Evolutionary conservation across 2,888 invertebrate species (phyloP), one percentile per base, ranked within the genome.

Genomic region (Hydriomena furcata): DNA sequence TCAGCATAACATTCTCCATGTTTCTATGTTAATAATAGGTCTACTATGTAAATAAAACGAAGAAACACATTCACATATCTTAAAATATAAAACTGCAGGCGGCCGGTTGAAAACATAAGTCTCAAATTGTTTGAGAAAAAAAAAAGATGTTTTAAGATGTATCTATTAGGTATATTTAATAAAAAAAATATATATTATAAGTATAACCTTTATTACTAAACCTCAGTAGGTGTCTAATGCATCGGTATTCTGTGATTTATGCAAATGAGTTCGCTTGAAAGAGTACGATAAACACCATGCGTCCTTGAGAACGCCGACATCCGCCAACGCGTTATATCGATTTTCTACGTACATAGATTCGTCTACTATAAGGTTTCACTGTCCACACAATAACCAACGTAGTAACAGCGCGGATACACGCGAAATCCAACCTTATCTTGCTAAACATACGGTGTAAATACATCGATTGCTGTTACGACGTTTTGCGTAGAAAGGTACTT

Each of bases 341-440:
- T 86, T 86, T 84, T 82, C 73, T 71, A 79, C 82, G 79, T 79
- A 84, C 81, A 76, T 79, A 81, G 76, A 79, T 80, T 79, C 77
- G 74, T 74, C 79, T 75, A 79, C 79, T 79, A 72, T 87, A 85
- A 65, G 86, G 87, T 84, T 88, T 87, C 87, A 66, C 73, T 74
- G 73, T 71, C 73, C 77, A 75, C 68, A 67, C 51, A 60, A 62
- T 61, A 63, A 52, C 45, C 60, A 61, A 44, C 51, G 46, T 28
- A 12, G 24, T 36, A 5, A 24, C n/a, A 24, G 7, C 12, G 1
- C 34, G 4, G 4, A 3, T 6, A 7, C 23, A 35, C 36, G 36
- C 36, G 5, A 78, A 73, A 69, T 43, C 55, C 52, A 49, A 60
- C 71, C 65, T 50, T 73, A 62, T 47, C 23, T 1, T 13, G 5